Conservation (phyloP, 2,113 vertebrate genomes). For the Fukomys damarensis region DNA sequence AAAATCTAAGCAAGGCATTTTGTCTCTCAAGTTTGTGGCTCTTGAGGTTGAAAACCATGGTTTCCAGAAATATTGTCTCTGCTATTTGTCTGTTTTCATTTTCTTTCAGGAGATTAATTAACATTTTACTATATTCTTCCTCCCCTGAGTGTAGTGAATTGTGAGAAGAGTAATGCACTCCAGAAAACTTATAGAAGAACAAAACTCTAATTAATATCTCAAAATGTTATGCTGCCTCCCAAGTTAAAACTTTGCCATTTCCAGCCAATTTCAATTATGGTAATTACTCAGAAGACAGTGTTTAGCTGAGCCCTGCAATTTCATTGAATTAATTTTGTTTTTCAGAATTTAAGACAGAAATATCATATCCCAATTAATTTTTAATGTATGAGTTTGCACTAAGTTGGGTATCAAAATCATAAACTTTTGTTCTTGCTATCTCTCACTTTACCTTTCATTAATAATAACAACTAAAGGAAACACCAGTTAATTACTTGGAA, state of each 20-base stretch:
- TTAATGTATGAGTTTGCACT: neutral
- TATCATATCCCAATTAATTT: constrained; percentile 38
- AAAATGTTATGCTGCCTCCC: constrained; percentile 41
- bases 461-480: neutral
- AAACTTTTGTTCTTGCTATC: neutral
- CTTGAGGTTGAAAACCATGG: neutral
- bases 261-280: neutral
- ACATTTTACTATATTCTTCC: neutral
- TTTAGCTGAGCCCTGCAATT: constrained; percentile 35
- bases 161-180: neutral
- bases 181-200: neutral
- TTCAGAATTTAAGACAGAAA: constrained; percentile 50
- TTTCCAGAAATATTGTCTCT: constrained; percentile 7
- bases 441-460: constrained; percentile 27
- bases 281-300: constrained; percentile 47
- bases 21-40: neutral
- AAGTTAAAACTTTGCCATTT: constrained; percentile 46
- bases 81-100: constrained; percentile 23
- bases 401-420: constrained; percentile 7
- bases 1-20: neutral
- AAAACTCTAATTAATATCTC: neutral
- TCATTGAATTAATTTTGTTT: constrained; percentile 51
- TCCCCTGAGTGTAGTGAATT: neutral
- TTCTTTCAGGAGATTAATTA: constrained; percentile 26
- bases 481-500: neutral